Evolutionary conservation across 2,797 vertebrate species (phyloP), one percentile per base, ranked within the genome.

Genomic region (Acanthis flammea): DNA sequence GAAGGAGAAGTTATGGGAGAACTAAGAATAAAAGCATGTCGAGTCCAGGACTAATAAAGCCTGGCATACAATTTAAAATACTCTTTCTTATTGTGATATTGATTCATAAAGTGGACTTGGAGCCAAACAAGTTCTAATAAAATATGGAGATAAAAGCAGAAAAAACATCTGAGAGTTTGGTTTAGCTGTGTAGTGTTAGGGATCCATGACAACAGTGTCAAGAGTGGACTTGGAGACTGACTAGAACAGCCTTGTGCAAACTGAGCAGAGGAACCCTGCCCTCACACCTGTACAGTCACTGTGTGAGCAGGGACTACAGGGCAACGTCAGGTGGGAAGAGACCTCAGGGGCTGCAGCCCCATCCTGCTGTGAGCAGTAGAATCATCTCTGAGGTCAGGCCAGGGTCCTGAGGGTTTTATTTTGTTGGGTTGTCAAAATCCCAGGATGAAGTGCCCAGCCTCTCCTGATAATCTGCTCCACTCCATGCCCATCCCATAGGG

Each of bases 401-500:
- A 10, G 7, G 2, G 17, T 74, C 53, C 19, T 71, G 31, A 53
- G 15, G 7, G 13, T 7, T 78, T 57, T 50, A 9, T 37, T 31
- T 1, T 0, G 1, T 11, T 35, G 22, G 8, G 7, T 13, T 41
- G 45, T 24, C 19, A 50, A 76, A 47, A 15, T 27, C 8, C 10
- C 12, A 16, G 48, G 21, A 25, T 41, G 47, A 51, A 57, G 35
- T 7, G 2, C 13, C 22, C 31, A 74, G n/a, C 5, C 14, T 50
- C 14, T 48, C 48, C 18, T 1, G 3, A 35, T 9, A 74, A 19
- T 23, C 35, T 8, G 10, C 41, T 67, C 21, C 1, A 0, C 27
- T 76, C 42, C 3, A 1, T 11, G 21, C 28, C 23, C 12, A 7
- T 61, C 14, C 35, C 39, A 11, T 7, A n/a, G 63, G 61, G 44